phyloP scores from a whole-genome alignment of 2,113 vertebrate genomes.

The Salminus brasiliensis region DNA sequence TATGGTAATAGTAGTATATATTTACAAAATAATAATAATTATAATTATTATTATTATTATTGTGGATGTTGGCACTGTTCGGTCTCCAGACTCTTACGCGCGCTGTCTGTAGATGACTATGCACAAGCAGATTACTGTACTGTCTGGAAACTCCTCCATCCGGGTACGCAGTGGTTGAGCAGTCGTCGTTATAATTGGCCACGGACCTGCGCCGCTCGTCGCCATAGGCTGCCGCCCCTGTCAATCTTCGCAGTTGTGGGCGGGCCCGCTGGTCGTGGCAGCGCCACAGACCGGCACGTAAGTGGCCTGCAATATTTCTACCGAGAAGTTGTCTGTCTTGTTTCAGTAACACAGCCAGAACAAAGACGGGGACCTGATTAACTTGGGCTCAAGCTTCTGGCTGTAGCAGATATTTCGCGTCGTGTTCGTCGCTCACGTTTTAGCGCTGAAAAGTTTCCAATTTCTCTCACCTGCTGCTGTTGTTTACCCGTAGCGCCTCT shows the following conservation, averaged over 20 bases:
- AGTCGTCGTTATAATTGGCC: conserved; percentile 49
- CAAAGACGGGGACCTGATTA: neutral
- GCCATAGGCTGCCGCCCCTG: conserved; percentile 63
- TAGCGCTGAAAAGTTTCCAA: conserved; percentile 21
- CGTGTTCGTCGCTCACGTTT: neutral
- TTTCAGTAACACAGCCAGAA: neutral
- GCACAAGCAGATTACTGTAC: neutral
- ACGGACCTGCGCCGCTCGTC: neutral
- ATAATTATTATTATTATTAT: too few species aligned
- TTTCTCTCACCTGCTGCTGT: conserved; percentile 19
- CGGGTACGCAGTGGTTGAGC: conserved; percentile 36
- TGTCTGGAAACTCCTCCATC: conserved; percentile 41
- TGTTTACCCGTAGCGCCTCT: neutral
- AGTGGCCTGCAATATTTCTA: neutral
- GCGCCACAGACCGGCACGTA: conserved; percentile 60
- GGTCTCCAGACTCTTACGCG: too few species aligned
- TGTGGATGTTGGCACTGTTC: too few species aligned
- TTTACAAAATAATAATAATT: too few species aligned
- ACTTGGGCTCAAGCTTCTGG: neutral
- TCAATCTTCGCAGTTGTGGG: conserved; percentile 31
- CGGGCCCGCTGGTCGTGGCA: conserved; percentile 65
- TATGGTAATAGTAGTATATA: too few species aligned
- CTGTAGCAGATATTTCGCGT: neutral
- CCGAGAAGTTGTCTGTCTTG: conserved; percentile 7
- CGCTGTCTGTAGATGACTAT: neutral